Conservation (phyloP, 2,888 invertebrate species). For the Epinotia ramella region DNA sequence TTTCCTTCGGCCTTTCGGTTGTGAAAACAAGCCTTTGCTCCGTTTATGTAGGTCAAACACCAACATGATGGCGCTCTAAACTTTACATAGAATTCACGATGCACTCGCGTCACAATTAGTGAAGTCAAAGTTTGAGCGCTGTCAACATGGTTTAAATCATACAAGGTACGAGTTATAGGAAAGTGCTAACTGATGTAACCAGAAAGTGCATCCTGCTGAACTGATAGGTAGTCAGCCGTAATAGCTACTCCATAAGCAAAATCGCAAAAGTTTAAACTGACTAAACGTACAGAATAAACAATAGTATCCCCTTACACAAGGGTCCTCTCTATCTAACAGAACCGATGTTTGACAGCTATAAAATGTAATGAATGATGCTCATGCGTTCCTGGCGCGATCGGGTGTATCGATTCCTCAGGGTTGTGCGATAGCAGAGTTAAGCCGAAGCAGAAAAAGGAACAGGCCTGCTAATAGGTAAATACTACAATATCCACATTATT, state of each 20-base stretch:
- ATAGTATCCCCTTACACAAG: too few species aligned
- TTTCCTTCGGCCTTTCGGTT: neutral
- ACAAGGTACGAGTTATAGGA: slow-evolving; percentile 9
- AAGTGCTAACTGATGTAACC: slow-evolving; percentile 28
- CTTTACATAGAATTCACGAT: slow-evolving; percentile 13
- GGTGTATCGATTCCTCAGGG: too few species aligned
- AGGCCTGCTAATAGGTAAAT: too few species aligned
- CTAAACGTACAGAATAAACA: neutral
- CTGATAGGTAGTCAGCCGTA: slow-evolving; percentile 11
- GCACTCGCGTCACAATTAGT: slow-evolving; percentile 21
- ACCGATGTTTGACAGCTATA: too few species aligned
- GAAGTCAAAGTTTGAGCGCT: slow-evolving; percentile 11
- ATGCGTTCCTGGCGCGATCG: too few species aligned
- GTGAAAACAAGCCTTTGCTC: neutral
- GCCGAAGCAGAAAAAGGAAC: too few species aligned
- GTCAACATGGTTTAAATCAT: slow-evolving; percentile 25
- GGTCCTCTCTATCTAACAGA: too few species aligned
- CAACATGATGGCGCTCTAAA: slow-evolving; percentile 8
- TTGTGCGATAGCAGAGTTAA: too few species aligned
- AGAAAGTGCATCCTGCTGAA: slow-evolving; percentile 15
- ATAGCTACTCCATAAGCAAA: neutral
- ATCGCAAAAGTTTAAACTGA: slow-evolving; percentile 11
- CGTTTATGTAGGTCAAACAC: slow-evolving; percentile 5
- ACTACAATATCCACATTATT: too few species aligned
- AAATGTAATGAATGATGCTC: too few species aligned